Evolutionary conservation across 2,888 invertebrate genomes (phyloP), one percentile per base, ranked within the genome.

Genomic region (Chymomyza caudatula): DNA sequence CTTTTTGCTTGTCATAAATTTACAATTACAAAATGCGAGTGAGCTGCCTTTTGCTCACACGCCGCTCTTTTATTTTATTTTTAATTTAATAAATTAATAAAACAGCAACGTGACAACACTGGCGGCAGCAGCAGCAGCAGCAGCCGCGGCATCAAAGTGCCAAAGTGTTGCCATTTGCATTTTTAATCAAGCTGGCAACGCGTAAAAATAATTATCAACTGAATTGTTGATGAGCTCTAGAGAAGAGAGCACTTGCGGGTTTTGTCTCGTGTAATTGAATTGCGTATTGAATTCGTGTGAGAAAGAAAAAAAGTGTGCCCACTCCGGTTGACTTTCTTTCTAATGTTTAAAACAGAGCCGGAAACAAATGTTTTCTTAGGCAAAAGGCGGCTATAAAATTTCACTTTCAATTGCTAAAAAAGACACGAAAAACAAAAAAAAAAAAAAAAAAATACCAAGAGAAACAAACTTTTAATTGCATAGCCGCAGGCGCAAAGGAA

Each of bases 91-190:
- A 83, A 83, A 83, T 87, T 87, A 87, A 83, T 83, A 83, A 87
- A 83, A 83, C 85, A 84, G 74, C 76, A 86, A 83, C 86, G 86
- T 81, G 85, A 86, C 80, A 81, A 85, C 78, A 78, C 73, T 74
- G 83, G 73, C 82, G 69, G 75, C 66, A 60, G n/a, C n/a, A n/a
- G n/a, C n/a, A n/a, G 52, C 23, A 63, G 69, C 81, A 87, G 86
- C 82, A 82, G n/a, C n/a, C n/a, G 52, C 23, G 65, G 69, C 81
- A 87, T 87, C 82, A 82, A 88, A 88, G 85, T 86, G 88, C 87
- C 86, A 82, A 88, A 88, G 86, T 88, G 88, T 86, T 86, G 87
- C 86, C 87, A 86, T 87, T 87, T 86, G 85, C 87, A 88, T 86
- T 88, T 86, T 86, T 86, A 88, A 86, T 86, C 79, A 85, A 86